Percentiles rank a stretch among this genome's conserved stretches.
These are phyloP conservation scores for Climacteris rufus DNA, from an alignment of 2,113 vertebrate species.

Conservation along the genomic window DNA sequence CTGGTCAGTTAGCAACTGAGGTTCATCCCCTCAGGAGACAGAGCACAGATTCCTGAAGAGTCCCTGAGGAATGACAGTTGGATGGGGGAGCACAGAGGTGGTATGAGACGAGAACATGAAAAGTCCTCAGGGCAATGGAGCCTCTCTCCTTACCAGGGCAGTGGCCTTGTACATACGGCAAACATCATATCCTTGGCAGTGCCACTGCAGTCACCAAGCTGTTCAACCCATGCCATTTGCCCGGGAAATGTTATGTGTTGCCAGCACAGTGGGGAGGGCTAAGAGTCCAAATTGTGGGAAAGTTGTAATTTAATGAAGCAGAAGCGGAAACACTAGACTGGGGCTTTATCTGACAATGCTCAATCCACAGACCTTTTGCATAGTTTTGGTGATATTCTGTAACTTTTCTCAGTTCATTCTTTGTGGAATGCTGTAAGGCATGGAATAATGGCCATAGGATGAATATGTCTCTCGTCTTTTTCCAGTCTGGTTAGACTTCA, in stretches of 20 bases:
- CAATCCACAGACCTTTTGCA: background rate
- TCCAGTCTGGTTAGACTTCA: background rate
- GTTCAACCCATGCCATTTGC: background rate
- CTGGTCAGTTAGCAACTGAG: background rate
- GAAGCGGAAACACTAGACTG: background rate
- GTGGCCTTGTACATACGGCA: background rate
- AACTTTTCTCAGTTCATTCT: background rate
- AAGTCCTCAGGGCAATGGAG: background rate
- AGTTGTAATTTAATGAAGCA: background rate
- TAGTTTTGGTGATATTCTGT: background rate
- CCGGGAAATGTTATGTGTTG: background rate
- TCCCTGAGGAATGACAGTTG: background rate
- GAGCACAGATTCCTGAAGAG: background rate
- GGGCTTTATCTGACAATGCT: background rate
- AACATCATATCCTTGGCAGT: fast-evolving
- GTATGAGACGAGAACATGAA: background rate
- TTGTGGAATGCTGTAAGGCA: too few relatives aligned
- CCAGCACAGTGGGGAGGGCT: background rate
- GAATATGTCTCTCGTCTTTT: background rate
- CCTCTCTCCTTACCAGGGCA: background rate
- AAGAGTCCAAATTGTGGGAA: background rate
- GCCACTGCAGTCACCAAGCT: fast-evolving
- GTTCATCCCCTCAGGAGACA: background rate
- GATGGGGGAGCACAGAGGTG: background rate
- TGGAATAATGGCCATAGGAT: background rate